These are phyloP conservation scores for Bungarus multicinctus DNA, from an alignment of 2,113 vertebrate genomes.

Conservation along the genomic window DNA sequence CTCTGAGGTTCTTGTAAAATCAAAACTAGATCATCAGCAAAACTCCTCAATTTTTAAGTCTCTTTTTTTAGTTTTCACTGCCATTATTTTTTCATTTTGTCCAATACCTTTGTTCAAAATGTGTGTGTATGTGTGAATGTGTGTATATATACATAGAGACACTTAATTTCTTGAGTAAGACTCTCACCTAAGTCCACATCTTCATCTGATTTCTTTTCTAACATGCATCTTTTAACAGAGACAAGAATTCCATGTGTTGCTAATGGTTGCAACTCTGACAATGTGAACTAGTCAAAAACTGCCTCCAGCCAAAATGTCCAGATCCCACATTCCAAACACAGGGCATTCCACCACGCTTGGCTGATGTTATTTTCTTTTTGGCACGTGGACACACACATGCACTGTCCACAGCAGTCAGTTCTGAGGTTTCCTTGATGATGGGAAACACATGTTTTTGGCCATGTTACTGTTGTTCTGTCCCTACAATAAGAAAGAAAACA, in stretches of 20 bases:
- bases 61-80: neutral
- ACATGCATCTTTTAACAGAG: neutral
- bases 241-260: neutral
- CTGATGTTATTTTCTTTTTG: conserved; percentile 29
- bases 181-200: neutral
- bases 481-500: conserved; percentile 53
- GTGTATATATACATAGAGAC: too few species aligned
- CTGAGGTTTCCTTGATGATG: conserved; percentile 49
- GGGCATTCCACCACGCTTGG: conserved; percentile 2
- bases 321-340: neutral
- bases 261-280: neutral
- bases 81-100: neutral
- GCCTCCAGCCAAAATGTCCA: neutral
- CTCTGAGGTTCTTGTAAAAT: neutral
- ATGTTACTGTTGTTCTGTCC: conserved; percentile 48
- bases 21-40: neutral
- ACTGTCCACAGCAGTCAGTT: conserved; percentile 25
- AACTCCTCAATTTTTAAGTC: neutral
- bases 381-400: conserved; percentile 19
- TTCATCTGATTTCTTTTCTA: neutral
- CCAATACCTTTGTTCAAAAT: neutral
- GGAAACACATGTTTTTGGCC: conserved; percentile 69
- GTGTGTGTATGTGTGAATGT: neutral
- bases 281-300: neutral
- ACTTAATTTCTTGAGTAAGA: neutral